These are phyloP conservation scores for Chaitophorus viminalis DNA, from an alignment of 2,888 invertebrate species.

Conservation along the genomic window DNA sequence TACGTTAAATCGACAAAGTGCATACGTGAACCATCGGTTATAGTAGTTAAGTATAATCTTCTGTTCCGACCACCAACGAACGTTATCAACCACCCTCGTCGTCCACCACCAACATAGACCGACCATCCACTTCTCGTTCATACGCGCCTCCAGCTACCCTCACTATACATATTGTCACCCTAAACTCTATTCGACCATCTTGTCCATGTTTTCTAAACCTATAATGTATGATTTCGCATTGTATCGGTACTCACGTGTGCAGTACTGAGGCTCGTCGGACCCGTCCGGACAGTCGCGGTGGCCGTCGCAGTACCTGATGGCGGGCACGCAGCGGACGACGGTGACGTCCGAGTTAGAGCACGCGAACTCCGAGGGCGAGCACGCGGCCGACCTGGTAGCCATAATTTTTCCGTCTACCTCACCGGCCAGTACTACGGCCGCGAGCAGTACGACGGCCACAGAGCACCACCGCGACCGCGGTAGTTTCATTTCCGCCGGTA, in stretches of 20 bases:
- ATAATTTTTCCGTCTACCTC: not conserved
- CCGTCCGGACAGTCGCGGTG: conserved; percentile 54
- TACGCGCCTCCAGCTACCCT: no score
- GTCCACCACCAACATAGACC: no score
- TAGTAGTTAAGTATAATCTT: no score
- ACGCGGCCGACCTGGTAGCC: conserved; percentile 2
- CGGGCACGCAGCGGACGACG: conserved; percentile 59
- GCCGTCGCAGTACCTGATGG: conserved; percentile 65
- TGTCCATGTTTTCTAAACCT: no score
- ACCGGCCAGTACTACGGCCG: not conserved
- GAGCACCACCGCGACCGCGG: not conserved
- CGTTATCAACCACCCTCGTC: no score
- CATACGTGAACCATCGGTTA: no score
- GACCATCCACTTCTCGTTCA: no score
- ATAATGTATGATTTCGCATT: not conserved
- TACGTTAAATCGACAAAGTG: no score
- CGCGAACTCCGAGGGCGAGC: conserved; percentile 39
- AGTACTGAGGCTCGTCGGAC: conserved; percentile 45
- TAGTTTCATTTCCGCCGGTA: not conserved
- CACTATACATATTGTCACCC: no score
- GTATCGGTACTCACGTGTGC: conserved; percentile 54
- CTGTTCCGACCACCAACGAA: no score
- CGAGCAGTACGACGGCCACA: not conserved
- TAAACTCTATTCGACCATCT: no score
- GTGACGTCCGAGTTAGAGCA: not conserved